These are phyloP conservation scores for Bradypodion ventrale DNA, from an alignment of 2,797 vertebrate species.

Conservation along the genomic window DNA sequence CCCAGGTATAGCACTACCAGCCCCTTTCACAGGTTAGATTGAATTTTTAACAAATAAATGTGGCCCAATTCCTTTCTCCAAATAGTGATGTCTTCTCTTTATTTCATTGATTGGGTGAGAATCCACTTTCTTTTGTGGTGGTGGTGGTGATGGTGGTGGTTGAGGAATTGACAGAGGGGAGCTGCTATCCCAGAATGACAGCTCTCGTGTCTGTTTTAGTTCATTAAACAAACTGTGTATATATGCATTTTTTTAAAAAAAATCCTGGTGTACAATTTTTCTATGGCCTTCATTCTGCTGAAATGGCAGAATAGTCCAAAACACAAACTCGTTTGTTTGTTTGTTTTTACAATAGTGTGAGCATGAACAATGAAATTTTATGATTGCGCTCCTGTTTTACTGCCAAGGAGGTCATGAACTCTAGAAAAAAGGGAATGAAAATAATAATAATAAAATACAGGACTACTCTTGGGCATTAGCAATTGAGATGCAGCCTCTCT, in stretches of 20 bases:
- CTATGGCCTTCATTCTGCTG: not conserved
- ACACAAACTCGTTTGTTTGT: constrained; percentile 9
- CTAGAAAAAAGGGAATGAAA: not conserved
- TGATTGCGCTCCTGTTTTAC: not conserved
- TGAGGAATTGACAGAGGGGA: not conserved
- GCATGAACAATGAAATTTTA: constrained; percentile 30
- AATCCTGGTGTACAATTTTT: constrained; percentile 17
- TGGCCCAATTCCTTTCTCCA: too few relatives aligned
- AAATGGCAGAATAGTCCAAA: not conserved
- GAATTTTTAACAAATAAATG: too few relatives aligned
- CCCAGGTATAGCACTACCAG: too few relatives aligned
- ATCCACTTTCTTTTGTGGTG: too few relatives aligned
- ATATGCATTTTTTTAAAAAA: constrained; percentile 3
- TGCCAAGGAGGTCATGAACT: constrained; percentile 21
- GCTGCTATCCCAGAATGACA: not conserved
- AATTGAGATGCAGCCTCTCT: constrained; percentile 9
- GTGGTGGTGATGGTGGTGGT: too few relatives aligned
- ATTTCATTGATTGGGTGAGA: too few relatives aligned
- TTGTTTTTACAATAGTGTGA: not conserved
- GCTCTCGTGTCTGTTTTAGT: not conserved
- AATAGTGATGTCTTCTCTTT: too few relatives aligned
- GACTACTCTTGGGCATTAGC: not conserved
- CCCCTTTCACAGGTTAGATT: too few relatives aligned
- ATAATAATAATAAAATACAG: not conserved
- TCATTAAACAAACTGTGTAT: not conserved